Evolutionary conservation across 2,888 invertebrate genomes (phyloP).

Genomic region (Hedychridium roseum): DNA sequence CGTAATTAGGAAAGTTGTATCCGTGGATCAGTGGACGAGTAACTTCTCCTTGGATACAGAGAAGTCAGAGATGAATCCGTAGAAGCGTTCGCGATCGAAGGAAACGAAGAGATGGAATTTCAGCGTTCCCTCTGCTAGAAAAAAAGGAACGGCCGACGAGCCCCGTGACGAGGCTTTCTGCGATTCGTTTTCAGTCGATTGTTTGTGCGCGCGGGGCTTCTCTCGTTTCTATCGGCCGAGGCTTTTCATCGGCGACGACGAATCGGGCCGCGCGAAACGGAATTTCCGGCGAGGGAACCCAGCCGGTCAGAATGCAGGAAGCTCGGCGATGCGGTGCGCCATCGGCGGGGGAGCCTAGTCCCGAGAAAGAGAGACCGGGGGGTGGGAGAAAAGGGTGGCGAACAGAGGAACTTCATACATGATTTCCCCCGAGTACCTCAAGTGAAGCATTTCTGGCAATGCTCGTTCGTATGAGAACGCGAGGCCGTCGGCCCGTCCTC

Average conservation of each 20-base stretch:
- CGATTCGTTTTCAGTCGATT: conserved; percentile 41
- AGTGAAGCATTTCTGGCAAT: conserved; percentile 60
- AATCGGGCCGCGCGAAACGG: conserved; percentile 38
- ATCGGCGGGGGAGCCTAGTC: conserved; percentile 7
- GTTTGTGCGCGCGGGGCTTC: conserved; percentile 25
- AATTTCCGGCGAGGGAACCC: conserved; percentile 41
- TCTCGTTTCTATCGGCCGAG: conserved; percentile 13
- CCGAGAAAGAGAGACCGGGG: conserved; percentile 36
- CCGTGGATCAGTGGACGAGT: too few relatives aligned
- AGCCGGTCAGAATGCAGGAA: conserved; percentile 1
- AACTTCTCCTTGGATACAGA: too few relatives aligned
- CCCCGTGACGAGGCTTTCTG: conserved; percentile 23
- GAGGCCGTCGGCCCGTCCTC: conserved; percentile 35
- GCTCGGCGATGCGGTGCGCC: neutral
- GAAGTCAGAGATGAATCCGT: too few relatives aligned
- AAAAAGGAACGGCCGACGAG: conserved; percentile 8
- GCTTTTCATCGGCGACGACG: conserved; percentile 35
- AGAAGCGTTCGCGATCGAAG: too few relatives aligned
- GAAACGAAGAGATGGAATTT: neutral
- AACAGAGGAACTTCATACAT: conserved; percentile 59
- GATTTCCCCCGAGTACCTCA: conserved; percentile 61
- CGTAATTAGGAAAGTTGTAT: too few relatives aligned
- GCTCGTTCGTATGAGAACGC: conserved; percentile 46
- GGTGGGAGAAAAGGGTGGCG: conserved; percentile 29
- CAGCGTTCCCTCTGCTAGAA: too few relatives aligned